These are phyloP conservation scores for Gallinago media DNA, from an alignment of 2,113 vertebrate species.

Conservation along the genomic window DNA sequence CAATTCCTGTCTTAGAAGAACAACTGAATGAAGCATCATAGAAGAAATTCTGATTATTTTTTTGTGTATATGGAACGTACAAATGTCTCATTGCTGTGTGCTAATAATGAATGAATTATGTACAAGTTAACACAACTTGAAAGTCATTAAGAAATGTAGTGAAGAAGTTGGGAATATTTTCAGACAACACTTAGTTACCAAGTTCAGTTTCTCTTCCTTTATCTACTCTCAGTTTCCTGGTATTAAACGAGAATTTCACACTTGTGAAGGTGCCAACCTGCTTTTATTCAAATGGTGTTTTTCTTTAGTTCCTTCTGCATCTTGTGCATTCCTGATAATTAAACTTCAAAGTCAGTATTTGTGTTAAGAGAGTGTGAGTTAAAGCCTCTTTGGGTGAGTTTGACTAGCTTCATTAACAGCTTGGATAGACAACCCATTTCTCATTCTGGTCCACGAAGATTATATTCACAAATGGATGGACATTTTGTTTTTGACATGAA, in stretches of 20 bases:
- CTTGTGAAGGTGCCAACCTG: not conserved
- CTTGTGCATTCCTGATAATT: not conserved
- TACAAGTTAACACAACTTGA: not conserved
- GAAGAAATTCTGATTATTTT: not conserved
- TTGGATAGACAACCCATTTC: not conserved
- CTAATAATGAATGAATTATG: not conserved
- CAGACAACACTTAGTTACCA: not conserved
- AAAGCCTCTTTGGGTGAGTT: not conserved
- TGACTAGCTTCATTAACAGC: not conserved
- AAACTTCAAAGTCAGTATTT: not conserved
- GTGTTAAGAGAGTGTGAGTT: not conserved
- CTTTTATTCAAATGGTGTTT: not conserved
- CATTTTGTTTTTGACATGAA: not conserved
- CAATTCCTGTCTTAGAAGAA: not conserved
- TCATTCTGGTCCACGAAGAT: not conserved
- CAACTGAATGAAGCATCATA: not conserved
- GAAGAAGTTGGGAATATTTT: not conserved
- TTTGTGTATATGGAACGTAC: not conserved
- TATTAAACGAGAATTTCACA: not conserved
- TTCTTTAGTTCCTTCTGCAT: not conserved
- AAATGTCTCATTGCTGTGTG: not conserved
- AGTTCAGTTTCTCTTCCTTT: not conserved
- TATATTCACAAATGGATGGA: not conserved
- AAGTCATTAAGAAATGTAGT: not conserved
- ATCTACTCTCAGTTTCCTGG: not conserved